Conservation (phyloP, 2,113 vertebrate genomes). For the Mola mola region DNA sequence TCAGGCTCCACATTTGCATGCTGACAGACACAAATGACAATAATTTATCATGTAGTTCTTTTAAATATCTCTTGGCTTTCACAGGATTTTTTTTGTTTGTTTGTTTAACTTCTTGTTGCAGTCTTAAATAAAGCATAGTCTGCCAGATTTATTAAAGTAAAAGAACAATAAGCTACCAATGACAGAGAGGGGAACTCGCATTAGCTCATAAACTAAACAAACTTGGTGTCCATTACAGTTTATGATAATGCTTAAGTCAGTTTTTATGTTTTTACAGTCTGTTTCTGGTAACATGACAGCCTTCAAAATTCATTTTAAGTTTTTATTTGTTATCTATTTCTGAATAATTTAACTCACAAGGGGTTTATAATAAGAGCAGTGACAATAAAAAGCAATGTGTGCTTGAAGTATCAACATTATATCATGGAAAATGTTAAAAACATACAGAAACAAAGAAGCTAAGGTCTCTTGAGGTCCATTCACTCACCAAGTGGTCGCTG, state of each 20-base stretch:
- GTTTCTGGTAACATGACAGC: not conserved
- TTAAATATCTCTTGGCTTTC: not conserved
- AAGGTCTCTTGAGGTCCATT: not conserved
- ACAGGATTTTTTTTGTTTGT: not conserved
- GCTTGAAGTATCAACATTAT: too few relatives aligned
- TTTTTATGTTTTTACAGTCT: too few relatives aligned
- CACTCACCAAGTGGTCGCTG: conserved; percentile 38
- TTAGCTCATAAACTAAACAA: not conserved
- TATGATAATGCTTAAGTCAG: not conserved
- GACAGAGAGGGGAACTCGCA: too few relatives aligned
- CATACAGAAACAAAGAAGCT: not conserved
- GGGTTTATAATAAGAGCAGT: too few relatives aligned
- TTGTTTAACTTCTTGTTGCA: too few relatives aligned
- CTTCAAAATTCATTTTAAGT: too few relatives aligned
- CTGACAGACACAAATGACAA: conserved; percentile 24
- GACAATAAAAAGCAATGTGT: too few relatives aligned
- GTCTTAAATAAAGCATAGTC: not conserved
- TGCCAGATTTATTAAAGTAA: not conserved
- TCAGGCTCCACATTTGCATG: conserved; percentile 20
- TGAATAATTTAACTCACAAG: too few relatives aligned
- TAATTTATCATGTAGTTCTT: too few relatives aligned
- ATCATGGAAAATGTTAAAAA: not conserved
- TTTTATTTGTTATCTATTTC: too few relatives aligned
- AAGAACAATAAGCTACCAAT: not conserved
- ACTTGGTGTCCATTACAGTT: not conserved